A percentile compares a stretch with the other conserved stretches of the same genome.
Evolutionary conservation across 2,113 vertebrate genomes (phyloP).

Genomic region (Hypocryptadius cinnamomeus): DNA sequence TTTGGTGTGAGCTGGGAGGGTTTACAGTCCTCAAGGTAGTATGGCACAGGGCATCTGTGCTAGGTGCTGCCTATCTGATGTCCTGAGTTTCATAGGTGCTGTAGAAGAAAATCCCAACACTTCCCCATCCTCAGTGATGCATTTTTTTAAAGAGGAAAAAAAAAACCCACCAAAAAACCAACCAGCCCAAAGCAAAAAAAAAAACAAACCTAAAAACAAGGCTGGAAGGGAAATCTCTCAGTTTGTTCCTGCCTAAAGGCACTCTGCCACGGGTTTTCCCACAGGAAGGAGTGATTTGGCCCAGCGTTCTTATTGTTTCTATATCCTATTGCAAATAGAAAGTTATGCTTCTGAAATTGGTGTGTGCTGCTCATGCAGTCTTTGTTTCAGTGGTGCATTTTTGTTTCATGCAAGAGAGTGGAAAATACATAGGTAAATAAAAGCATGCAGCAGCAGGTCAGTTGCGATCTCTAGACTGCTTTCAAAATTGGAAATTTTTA

Average conservation of each 20-base stretch:
- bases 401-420: background rate
- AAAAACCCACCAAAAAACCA: background rate
- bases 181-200: too few species aligned
- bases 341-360: slow-evolving; percentile 12
- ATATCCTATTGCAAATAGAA: slow-evolving; percentile 61
- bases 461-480: background rate
- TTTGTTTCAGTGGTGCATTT: slow-evolving; percentile 21
- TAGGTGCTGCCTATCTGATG: background rate
- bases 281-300: slow-evolving; percentile 64
- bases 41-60: background rate
- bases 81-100: background rate
- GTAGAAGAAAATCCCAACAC: background rate
- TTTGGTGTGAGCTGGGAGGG: background rate
- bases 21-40: background rate
- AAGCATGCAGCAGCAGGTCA: background rate
- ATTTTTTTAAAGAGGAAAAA: background rate
- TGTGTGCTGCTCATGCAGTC: background rate
- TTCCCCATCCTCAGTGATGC: background rate
- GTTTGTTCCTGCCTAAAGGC: slow-evolving; percentile 33
- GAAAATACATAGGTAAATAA: background rate
- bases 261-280: slow-evolving; percentile 40
- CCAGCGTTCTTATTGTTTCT: slow-evolving; percentile 58
- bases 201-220: background rate
- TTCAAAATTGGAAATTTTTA: background rate
- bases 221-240: background rate